Evolutionary conservation across 2,888 invertebrate species (phyloP), one percentile per base, ranked within the genome.

Genomic region (Cephalotes varians): DNA sequence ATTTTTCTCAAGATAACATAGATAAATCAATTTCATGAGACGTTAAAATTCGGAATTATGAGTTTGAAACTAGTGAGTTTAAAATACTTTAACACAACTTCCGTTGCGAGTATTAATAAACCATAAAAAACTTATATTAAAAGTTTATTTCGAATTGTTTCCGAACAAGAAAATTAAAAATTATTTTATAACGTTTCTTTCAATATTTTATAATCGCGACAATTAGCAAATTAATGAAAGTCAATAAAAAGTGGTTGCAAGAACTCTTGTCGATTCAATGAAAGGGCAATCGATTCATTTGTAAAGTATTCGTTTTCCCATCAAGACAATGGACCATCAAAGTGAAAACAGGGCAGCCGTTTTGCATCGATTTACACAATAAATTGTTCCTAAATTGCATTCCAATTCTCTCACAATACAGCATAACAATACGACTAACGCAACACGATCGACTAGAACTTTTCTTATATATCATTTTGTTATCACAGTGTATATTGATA

Each of bases 291-390:
- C 64, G 10, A 69, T 56, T 76, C 62, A 49, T 58, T 56, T 40
- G 34, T 15, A 62, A 73, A 81, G 69, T 73, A 81, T 64, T 34
- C 69, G 77, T 71, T 82, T 65, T 28, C 25, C 10, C 69, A n/a
- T 64, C 67, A 74, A 62, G 83, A 86, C 84, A 80, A 83, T 83
- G 65, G 77, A 58, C 79, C 65, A 74, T 83, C 69, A 77, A 73
- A 85, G 56, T 40, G 69, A 49, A 76, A 83, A 81, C 74, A 60
- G 51, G 25, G 18, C 40, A 37, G 40, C 28, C n/a, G 12, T 40
- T 65, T 65, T 65, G 67, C 65, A 76, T 76, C 40, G 21, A 76
- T 76, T 65, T 76, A 40, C 76, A 76, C 51, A 51, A 54, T 65
- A 76, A 72, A 65, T 65, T 76, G 54, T 65, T 40, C 51, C 54